Evolutionary conservation across 2,113 vertebrate genomes (phyloP), one percentile per base, ranked within the genome.

Genomic region (Nicator chloris): DNA sequence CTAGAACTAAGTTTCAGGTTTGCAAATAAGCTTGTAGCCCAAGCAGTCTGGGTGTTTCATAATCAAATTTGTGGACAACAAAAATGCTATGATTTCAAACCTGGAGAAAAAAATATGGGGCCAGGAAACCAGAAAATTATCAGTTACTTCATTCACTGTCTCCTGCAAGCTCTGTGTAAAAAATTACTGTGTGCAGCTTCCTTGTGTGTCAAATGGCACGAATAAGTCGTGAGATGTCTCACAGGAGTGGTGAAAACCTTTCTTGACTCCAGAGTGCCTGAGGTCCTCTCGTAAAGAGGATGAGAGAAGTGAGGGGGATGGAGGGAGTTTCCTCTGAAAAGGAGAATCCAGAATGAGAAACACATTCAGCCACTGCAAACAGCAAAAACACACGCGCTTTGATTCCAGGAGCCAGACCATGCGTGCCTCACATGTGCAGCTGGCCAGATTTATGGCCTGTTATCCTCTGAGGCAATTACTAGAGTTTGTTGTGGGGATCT

Each of bases 271-370:
- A 94, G 83, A 78, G 33, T 44, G 88, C 94, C 91, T 88, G 80
- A 91, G 83, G 86, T 83, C 75, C 85, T 54, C 85, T 72, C 13
- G 0, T 93, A 90, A 94, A 90, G 53, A 88, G 23, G 80, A 94
- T 92, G 92, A 94, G 90, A 90, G 79, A 86, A 96, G 88, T 57
- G 88, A 96, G 82, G 51, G 60, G 80, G 80, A 64, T 75, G 83
- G 91, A 96, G 51, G 88, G 92, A 90, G 77, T 95, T 96, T 95
- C 95, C 90, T 96, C 86, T 11, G 23, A 61, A 73, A 96, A 73
- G 81, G 89, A 15, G 71, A 95, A 92, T 82, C 78, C 75, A 70
- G 88, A 95, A 96, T 96, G 92, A 95, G 92, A 97, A 97, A 88
- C 96, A 96, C 82, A 86, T 92, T 83, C 86, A 91, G 71, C 73